Base-by-base conservation (phyloP, 2,888 invertebrate species). In the Scaeva pyrastri region DNA sequence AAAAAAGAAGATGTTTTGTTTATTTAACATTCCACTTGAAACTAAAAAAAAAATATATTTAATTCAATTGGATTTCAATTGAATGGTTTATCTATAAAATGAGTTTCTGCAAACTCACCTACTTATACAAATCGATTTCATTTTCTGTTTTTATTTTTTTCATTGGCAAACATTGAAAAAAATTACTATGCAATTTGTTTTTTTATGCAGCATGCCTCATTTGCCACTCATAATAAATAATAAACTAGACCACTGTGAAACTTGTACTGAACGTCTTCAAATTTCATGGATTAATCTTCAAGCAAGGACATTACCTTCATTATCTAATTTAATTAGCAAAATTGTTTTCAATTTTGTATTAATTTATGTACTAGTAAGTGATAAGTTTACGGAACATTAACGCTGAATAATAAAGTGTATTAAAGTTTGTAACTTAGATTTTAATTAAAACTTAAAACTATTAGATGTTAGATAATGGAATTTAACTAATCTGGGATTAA, bases 1-100 rank as follows among this genome's bases (percentile, higher is more conserved):
- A 66, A 43, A 66, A n/a, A n/a, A n/a, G n/a, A n/a, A n/a, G n/a
- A n/a, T n/a, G 23, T 58, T 56, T 64, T 31, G 52, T 56, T 56
- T 41, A 52, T 31, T 82, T 82, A 60, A 52, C 56, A 77, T 77
- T 77, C 82, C 72, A 36, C 5, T 64, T 41, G 31, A 43, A 52
- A n/a, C n/a, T n/a, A n/a, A 48, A 73, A 68, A 19, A 31, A 23
- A 41, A 7, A 45, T 14, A 26, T 1, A 26, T 26, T 12, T 3
- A 19, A 70, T 72, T 52, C 64, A 78, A 74, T 74, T 78, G 45
- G 52, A 26, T 66, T 23, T 23, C n/a, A 39, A 72, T 77, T 36
- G 21, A 21, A 16, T 48, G 16, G 2, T 31, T 7, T 31, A 7
- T 31, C 1, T 14, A 23, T 52, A 62, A 45, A 62, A 52, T 50